Conservation (phyloP, 2,888 invertebrate species). For the Dasypolia templi region DNA sequence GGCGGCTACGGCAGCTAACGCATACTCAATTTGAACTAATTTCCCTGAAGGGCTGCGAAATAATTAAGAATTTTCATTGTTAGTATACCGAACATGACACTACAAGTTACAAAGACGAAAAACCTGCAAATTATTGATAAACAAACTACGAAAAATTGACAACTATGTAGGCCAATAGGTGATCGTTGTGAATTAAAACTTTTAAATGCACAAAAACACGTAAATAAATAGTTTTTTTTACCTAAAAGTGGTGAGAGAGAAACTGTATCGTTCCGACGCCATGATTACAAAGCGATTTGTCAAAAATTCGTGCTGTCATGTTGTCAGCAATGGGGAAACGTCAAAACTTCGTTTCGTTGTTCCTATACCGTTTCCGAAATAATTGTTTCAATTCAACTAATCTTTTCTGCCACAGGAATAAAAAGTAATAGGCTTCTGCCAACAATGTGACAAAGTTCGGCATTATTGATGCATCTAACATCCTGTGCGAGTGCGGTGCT, state of each 20-base stretch:
- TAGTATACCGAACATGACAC: conserved; percentile 52
- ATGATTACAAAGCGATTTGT: conserved; percentile 93
- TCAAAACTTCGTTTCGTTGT: conserved; percentile 57
- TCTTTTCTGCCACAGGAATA: too few relatives aligned
- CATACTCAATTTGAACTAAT: conserved; percentile 99
- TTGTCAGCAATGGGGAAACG: conserved; percentile 65
- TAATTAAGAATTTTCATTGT: conserved; percentile 66
- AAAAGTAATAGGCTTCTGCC: neutral
- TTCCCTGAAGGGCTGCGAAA: conserved; percentile 98
- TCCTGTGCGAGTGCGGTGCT: neutral
- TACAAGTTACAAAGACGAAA: conserved; percentile 31
- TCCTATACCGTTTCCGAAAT: neutral
- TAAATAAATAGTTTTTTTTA: conserved; percentile 79
- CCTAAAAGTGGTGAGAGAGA: conserved; percentile 96
- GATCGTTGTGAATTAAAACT: neutral
- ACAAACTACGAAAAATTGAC: neutral
- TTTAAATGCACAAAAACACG: conserved; percentile 47
- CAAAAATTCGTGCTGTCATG: conserved; percentile 76
- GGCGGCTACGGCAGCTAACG: conserved; percentile 99
- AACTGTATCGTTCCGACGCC: conserved; percentile 99
- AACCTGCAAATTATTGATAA: conserved; percentile 22
- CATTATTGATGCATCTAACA: too few relatives aligned
- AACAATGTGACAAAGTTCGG: too few relatives aligned
- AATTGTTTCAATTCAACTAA: neutral
- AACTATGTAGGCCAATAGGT: neutral